Conservation (phyloP, 1,140 invertebrate genomes). For the Zophobas atratus region DNA sequence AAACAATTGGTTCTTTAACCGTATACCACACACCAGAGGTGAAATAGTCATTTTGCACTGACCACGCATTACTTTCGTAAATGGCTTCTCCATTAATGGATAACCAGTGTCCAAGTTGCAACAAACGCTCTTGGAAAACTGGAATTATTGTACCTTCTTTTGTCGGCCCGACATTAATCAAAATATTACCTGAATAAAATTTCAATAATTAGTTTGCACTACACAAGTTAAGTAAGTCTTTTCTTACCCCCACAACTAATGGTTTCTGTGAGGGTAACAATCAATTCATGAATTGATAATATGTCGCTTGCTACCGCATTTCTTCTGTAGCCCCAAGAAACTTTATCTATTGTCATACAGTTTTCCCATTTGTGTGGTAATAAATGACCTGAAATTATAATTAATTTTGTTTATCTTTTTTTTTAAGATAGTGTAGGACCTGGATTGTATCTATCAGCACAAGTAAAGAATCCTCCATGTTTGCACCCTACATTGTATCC, state of each 20-base stretch:
- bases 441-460: slow-evolving; percentile 85
- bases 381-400: slow-evolving; percentile 72
- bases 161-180: slow-evolving; percentile 94
- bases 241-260: slow-evolving; percentile 86
- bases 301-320: slow-evolving; percentile 82
- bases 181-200: slow-evolving; percentile 79
- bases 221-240: slow-evolving; percentile 54
- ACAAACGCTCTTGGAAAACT: slow-evolving; percentile 91
- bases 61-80: slow-evolving; percentile 86
- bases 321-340: slow-evolving; percentile 91
- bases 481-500: slow-evolving; percentile 82
- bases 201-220: not conserved
- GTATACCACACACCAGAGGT: slow-evolving; percentile 86
- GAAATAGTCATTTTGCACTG: slow-evolving; percentile 86
- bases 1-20: slow-evolving; percentile 70
- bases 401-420: no score
- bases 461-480: slow-evolving; percentile 91
- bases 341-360: slow-evolving; percentile 91
- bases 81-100: slow-evolving; percentile 91
- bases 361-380: slow-evolving; percentile 92
- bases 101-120: slow-evolving; percentile 84
- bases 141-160: slow-evolving; percentile 90
- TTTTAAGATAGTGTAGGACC: not conserved
- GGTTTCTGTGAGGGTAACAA: slow-evolving; percentile 82
- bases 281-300: slow-evolving; percentile 79